Evolutionary conservation across 2,113 vertebrate species (phyloP), one percentile per base, ranked within the genome.

Genomic region (Colaptes auratus): DNA sequence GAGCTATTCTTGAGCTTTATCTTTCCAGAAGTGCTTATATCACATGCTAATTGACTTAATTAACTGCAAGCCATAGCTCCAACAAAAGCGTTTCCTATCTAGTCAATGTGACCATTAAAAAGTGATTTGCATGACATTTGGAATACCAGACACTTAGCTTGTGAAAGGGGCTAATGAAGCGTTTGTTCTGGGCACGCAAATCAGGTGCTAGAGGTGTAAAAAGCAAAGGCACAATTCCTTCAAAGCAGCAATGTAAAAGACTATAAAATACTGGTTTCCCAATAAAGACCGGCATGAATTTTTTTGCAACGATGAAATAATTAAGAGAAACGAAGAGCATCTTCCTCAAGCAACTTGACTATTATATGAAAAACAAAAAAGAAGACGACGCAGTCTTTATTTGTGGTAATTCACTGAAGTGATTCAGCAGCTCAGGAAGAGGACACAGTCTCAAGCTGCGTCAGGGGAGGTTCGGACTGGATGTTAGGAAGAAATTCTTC

Each of bases 1-100:
- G 90, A 95, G 56, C 78, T 93, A 76, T 91, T 91, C 69, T 56
- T 76, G 33, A 44, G 74, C 42, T 91, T 94, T 95, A 90, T 92
- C 66, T 78, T 96, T 86, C 82, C 69, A 96, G 82, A 94, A 95
- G 63, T 90, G 86, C 70, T 84, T 95, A 86, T 91, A 96, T 95
- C 93, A 96, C 86, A 95, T 86, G 82, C 89, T 96, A 97, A 97
- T 97, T 97, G 95, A 84, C 82, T 97, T 96, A 97, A 97, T 96
- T 96, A 97, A 96, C 90, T 91, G 63, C 90, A 92, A 96, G 95
- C 83, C 93, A 89, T 78, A 87, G 90, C 89, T 95, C 77, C 79
- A 88, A 94, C 90, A 96, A 96, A 96, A 96, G 90, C 87, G 71
- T 92, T 96, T 96, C 93, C 95, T 96, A 96, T 96, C 96, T 95